Evolutionary conservation across 2,888 invertebrate species (phyloP), one percentile per base, ranked within the genome.

Genomic region (Leptinotarsa juncta): DNA sequence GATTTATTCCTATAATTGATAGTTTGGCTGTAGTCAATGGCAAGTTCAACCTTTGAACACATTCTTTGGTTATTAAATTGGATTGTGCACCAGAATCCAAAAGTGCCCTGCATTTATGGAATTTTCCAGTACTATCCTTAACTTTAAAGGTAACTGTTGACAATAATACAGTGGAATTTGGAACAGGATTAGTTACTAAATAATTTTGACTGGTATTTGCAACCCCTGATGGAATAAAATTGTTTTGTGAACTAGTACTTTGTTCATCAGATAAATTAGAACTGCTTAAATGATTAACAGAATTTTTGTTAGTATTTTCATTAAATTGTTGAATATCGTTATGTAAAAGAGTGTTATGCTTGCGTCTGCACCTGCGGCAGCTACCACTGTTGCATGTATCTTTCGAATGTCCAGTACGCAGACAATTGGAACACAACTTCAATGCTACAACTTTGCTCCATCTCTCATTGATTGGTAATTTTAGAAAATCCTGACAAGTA

Each of bases 81-180:
- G 57, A 51, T 66, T 76, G 76, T 15, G 73, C 62, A n/a, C 73
- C 71, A 69, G 50, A 55, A 49, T 73, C 73, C 26, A 76, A 60
- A 14, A 73, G 50, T 32, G 57, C 50, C 73, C 73, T 51, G 50
- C 18, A 50, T 26, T 42, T 50, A 57, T 53, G 23, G 15, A 70
- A 57, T 55, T 72, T 62, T 18, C 69, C 71, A 10, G 49, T 20
- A 42, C 62, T 42, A 67, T 71, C 62, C 32, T 55, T 1, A 26
- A 74, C 66, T 42, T 60, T 66, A 48, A 70, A 70, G 23, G 60
- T 67, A 62, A 65, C 26, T 20, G 71, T 71, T 10, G 73, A 74
- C 15, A 74, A 42, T 48, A 65, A 1, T 14, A 65, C 48, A n/a
- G 10, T 10, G n/a, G n/a, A 48, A 12, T 65, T 18, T 65, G 20